Percentiles rank a stretch among this genome's conserved stretches.
phyloP scores from a whole-genome alignment of 2,797 vertebrate species.

The Nothura maculosa region DNA sequence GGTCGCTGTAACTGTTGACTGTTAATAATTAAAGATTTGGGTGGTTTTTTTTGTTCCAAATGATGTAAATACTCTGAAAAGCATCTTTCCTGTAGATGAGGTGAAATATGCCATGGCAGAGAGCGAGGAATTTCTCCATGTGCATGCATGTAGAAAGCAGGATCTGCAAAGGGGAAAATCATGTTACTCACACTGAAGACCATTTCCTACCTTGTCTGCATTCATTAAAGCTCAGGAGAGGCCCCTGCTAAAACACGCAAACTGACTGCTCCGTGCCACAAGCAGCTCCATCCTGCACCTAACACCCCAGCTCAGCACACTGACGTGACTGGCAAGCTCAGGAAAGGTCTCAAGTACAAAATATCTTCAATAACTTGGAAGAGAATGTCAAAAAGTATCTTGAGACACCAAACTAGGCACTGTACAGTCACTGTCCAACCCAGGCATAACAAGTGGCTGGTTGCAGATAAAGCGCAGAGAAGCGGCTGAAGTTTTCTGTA shows the following conservation, averaged over 20 bases:
- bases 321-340: neutral
- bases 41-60: neutral
- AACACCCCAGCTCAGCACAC: neutral
- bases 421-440: neutral
- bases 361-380: neutral
- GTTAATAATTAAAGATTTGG: neutral
- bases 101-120: neutral
- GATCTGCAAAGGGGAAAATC: neutral
- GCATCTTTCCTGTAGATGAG: neutral
- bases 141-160: slow-evolving; percentile 11
- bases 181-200: neutral
- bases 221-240: neutral
- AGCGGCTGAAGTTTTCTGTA: neutral
- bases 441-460: neutral
- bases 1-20: neutral
- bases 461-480: neutral
- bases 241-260: neutral
- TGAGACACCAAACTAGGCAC: neutral
- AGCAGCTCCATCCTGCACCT: neutral
- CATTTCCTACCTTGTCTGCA: neutral
- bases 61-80: neutral
- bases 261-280: neutral
- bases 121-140: neutral
- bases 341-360: neutral
- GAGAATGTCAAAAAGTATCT: neutral